A percentile compares a stretch with the other conserved stretches of the same genome.
phyloP scores from a whole-genome alignment of 2,888 invertebrate genomes.

The Tyria jacobaeae region DNA sequence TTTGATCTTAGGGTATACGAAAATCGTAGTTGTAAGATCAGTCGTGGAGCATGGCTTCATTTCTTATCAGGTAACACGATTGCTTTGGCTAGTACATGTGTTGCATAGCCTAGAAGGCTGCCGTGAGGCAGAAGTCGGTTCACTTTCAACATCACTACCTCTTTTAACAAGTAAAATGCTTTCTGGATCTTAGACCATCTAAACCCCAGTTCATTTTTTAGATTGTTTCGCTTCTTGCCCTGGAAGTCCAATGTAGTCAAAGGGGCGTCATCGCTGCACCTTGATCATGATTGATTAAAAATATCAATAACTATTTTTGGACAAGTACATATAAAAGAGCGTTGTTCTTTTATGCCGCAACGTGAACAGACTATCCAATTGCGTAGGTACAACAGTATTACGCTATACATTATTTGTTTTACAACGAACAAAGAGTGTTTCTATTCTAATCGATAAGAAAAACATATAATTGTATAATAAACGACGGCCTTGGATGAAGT shows the following conservation, averaged over 20 bases:
- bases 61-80: no score
- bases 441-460: constrained; percentile 28
- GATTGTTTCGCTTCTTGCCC: no score
- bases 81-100: no score
- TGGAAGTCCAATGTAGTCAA: no score
- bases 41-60: no score
- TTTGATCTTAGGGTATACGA: no score
- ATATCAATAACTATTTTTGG: constrained; percentile 18
- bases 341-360: constrained; percentile 1
- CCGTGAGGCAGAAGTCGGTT: no score
- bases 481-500: constrained; percentile 49
- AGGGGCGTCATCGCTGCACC: not conserved
- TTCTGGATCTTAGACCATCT: not conserved
- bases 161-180: no score
- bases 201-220: not conserved
- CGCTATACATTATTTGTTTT: constrained; percentile 12
- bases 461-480: constrained; percentile 37
- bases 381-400: constrained; percentile 12
- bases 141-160: no score
- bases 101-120: no score
- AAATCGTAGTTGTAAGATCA: no score
- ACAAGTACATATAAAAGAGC: constrained; percentile 4
- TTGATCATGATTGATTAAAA: not conserved
- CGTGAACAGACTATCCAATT: constrained; percentile 13
- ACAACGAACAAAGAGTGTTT: constrained; percentile 18